Percentiles rank a stretch among this genome's conserved stretches.
phyloP scores from a whole-genome alignment of 1,140 invertebrate species.

The Drosophila kikkawai region DNA sequence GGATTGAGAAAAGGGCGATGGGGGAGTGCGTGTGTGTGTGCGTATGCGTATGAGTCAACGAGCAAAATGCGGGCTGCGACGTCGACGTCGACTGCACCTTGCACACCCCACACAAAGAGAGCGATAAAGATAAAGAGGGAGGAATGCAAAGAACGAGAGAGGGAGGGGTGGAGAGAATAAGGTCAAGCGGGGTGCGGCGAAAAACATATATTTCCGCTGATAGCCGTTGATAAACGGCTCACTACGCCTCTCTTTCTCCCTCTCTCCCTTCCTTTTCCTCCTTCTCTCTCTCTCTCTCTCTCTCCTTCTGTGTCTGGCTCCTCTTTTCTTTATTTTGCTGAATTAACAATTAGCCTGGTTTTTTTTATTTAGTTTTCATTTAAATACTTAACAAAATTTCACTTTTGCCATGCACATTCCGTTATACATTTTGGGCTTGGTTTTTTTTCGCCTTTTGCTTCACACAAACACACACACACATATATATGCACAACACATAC shows the following conservation, averaged over 20 bases:
- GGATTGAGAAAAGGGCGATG: neutral
- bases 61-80: constrained; percentile 41
- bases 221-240: constrained; percentile 72
- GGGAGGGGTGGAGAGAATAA: constrained; percentile 56
- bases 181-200: constrained; percentile 78
- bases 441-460: constrained; percentile 67
- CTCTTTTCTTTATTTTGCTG: constrained; percentile 29
- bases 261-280: neutral
- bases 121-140: constrained; percentile 21
- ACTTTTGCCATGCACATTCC: constrained; percentile 60
- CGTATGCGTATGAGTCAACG: constrained; percentile 40
- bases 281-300: neutral
- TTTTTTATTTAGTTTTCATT: constrained; percentile 35
- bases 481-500: constrained; percentile 21
- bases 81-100: constrained; percentile 37
- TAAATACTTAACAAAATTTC: constrained; percentile 74
- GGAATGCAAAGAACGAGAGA: constrained; percentile 7
- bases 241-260: constrained; percentile 9
- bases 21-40: constrained; percentile 20
- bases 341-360: constrained; percentile 27
- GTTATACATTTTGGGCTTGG: constrained; percentile 60
- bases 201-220: constrained; percentile 75
- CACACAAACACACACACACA: constrained; percentile 31
- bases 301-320: neutral
- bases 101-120: constrained; percentile 33